A percentile compares a stretch with the other conserved stretches of the same genome.
Evolutionary conservation across 2,113 vertebrate genomes (phyloP).

Genomic region (Ahaetulla prasina): DNA sequence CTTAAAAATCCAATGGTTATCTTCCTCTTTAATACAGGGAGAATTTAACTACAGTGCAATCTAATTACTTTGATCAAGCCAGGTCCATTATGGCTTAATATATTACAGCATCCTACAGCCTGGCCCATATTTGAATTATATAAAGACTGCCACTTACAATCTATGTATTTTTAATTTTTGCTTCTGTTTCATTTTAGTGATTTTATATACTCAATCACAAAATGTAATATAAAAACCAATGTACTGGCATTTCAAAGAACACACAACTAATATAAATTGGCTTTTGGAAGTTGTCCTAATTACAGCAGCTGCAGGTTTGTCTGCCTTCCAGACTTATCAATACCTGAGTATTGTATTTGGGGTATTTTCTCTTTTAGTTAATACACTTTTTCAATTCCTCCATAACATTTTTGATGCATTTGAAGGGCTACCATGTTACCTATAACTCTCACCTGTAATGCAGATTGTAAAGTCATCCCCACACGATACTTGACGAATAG

Average conservation of each 20-base stretch:
- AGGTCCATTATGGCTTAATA: background rate
- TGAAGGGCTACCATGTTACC: background rate
- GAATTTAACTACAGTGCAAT: background rate
- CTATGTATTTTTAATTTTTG: background rate
- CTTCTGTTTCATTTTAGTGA: background rate
- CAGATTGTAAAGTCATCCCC: conserved; percentile 95
- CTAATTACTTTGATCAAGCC: background rate
- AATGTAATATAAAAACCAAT: background rate
- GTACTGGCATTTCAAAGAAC: background rate
- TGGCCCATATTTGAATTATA: background rate
- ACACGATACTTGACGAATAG: conserved; percentile 91
- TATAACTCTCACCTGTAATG: conserved; percentile 79
- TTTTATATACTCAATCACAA: background rate
- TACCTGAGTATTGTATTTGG: background rate
- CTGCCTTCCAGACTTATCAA: conserved; percentile 15
- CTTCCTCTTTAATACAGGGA: background rate
- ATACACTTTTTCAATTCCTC: background rate
- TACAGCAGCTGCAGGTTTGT: background rate
- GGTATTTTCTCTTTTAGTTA: background rate
- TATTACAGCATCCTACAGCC: background rate
- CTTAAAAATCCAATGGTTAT: background rate
- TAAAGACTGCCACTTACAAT: background rate
- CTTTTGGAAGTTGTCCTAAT: background rate
- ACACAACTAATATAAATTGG: background rate
- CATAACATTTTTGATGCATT: background rate